phyloP scores from a whole-genome alignment of 2,888 invertebrate genomes.

The Chloroclysta siterata region DNA sequence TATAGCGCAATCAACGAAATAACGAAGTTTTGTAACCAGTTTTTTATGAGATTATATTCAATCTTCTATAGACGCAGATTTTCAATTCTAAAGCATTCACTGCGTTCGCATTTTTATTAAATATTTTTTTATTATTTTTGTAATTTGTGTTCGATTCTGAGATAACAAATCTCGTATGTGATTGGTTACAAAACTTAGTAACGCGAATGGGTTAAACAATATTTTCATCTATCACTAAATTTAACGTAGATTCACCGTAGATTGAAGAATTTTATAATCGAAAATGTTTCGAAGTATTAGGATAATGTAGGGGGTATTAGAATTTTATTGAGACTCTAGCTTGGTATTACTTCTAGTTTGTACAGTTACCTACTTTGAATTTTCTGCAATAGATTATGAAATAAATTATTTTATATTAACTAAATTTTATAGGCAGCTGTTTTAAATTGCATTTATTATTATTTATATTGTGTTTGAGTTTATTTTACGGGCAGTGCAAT shows the following conservation, averaged over 20 bases:
- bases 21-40: not conserved
- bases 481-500: constrained; percentile 80
- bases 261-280: constrained; percentile 57
- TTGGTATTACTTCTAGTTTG: constrained; percentile 1
- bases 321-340: constrained; percentile 18
- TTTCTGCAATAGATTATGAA: not conserved
- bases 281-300: constrained; percentile 34
- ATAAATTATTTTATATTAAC: not conserved
- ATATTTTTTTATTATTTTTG: too few species aligned
- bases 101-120: too few species aligned
- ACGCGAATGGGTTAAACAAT: not conserved
- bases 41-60: not conserved
- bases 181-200: not conserved
- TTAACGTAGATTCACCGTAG: constrained; percentile 50
- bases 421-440: too few species aligned
- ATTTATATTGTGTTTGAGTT: constrained; percentile 29
- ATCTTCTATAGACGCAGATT: too few species aligned
- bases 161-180: not conserved
- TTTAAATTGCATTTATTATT: too few species aligned
- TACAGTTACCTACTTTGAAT: not conserved
- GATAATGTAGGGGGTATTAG: constrained; percentile 30
- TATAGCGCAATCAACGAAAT: not conserved
- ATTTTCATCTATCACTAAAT: constrained; percentile 45
- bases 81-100: too few species aligned
- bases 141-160: too few species aligned